Evolutionary conservation across 2,888 invertebrate species (phyloP).

Genomic region (Minunthozetes semirufus): DNA sequence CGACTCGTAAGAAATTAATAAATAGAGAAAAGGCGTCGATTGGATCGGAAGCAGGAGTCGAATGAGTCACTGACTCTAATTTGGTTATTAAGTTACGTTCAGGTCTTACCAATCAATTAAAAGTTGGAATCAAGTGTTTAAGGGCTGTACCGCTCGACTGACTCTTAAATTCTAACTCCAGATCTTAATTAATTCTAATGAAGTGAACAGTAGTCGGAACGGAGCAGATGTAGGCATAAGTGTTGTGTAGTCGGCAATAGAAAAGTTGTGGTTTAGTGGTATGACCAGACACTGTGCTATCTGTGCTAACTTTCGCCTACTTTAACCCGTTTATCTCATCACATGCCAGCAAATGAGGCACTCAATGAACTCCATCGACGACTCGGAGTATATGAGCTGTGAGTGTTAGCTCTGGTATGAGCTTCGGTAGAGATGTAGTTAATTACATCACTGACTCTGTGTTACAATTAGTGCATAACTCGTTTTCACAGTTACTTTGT

Average conservation of each 20-base stretch:
- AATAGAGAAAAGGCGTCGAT: background rate
- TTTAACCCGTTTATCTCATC: constrained; percentile 12
- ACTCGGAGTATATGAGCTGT: background rate
- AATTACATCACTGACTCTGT: constrained; percentile 18
- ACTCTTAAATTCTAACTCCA: background rate
- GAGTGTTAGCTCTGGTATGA: background rate
- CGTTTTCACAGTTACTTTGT: constrained; percentile 16
- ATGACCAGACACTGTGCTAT: constrained; percentile 9
- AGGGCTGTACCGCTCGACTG: background rate
- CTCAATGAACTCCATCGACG: background rate
- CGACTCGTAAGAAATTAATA: too few relatives aligned
- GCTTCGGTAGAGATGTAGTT: background rate
- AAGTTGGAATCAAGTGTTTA: constrained; percentile 5
- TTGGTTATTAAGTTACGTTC: constrained; percentile 1
- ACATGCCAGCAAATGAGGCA: background rate
- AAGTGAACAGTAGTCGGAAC: background rate
- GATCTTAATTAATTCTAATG: constrained; percentile 24
- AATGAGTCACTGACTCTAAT: constrained; percentile 18
- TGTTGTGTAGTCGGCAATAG: background rate
- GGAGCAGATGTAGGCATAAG: background rate
- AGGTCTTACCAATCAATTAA: constrained; percentile 19
- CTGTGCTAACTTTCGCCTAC: background rate
- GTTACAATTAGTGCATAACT: constrained; percentile 9
- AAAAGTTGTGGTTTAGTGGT: background rate
- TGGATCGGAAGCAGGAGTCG: background rate